A percentile compares a stretch with the other conserved stretches of the same genome.
Conservation (phyloP, 2,797 vertebrate genomes). For the Neosilurus mollespiculum region DNA sequence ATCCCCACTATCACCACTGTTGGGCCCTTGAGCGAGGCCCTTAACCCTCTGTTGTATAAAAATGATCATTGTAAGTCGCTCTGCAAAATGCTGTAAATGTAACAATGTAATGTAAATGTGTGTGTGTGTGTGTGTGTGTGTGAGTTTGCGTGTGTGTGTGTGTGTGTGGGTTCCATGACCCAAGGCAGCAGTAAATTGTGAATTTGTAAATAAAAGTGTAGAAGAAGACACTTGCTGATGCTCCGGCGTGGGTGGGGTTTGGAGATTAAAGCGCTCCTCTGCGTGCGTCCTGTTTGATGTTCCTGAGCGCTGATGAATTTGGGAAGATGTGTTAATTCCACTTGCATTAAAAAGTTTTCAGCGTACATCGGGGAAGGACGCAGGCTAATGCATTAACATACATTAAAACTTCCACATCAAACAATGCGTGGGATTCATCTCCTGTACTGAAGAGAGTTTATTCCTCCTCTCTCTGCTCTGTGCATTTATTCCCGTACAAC, state of each 20-base stretch:
- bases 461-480: neutral
- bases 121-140: conserved; percentile 7
- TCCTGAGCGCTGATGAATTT: conserved; percentile 39
- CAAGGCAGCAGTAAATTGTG: conserved; percentile 34
- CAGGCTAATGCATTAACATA: conserved; percentile 41
- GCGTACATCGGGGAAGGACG: conserved; percentile 38
- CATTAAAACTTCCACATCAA: conserved; percentile 41
- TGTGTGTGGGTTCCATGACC: neutral
- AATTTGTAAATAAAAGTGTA: conserved; percentile 47
- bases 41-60: too few relatives aligned
- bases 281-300: conserved; percentile 44
- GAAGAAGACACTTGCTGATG: conserved; percentile 24
- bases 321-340: conserved; percentile 46
- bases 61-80: too few relatives aligned
- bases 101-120: neutral
- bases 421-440: conserved; percentile 19
- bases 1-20: too few relatives aligned
- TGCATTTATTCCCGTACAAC: neutral
- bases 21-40: too few relatives aligned
- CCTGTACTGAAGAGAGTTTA: neutral
- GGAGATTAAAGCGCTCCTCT: conserved; percentile 45
- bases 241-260: conserved; percentile 10
- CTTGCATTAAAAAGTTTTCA: conserved; percentile 39
- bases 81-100: too few relatives aligned
- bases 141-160: neutral